Base-by-base conservation (phyloP, 2,888 invertebrate genomes). In the Oscheius myriophilus region DNA sequence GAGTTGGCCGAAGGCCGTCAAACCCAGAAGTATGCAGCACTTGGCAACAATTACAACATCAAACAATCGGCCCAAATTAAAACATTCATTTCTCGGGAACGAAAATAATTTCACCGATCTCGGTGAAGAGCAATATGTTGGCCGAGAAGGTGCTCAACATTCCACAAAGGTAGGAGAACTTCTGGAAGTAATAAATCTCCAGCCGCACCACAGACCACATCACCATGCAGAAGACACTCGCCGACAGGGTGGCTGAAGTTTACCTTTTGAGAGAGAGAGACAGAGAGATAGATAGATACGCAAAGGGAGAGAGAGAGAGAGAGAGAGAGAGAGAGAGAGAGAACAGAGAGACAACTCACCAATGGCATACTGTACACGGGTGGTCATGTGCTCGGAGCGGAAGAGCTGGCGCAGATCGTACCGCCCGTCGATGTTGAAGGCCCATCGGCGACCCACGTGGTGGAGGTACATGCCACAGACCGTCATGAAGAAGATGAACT, bases 381-480 rank as follows among this genome's bases (percentile, higher is more conserved):
- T 46, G 6, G 73, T 73, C 54, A 71, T 66, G 49, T 75, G 70
- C 51, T 67, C 66, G 39, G 69, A 73, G n/a, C 69, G 41, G 25
- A 78, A 52, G 41, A 79, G 59, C 54, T 78, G 76, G 51, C 73
- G 70, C 41, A 78, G 63, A 64, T 80, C 80, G 71, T 76, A 80
- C 23, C 80, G 76, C 16, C 80, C 80, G 64, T 80, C 80, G 63
- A 80, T 78, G 53, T 72, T 76, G 62, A 76, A 75, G 53, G 49
- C 23, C 96, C 96, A 0, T 90, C 91, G 72, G 93, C 96, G 87
- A 0, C 67, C 67, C 42, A 78, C 51, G 65, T 78, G 96, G 96
- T 89, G 90, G 96, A 57, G 41, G 43, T 72, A 70, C 51, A 72
- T 43, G 46, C 69, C 79, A 67, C 75, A 58, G 25, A 77, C 45